Percentiles rank a stretch among this genome's conserved stretches.
Conservation (phyloP, 2,113 vertebrate species). For the Poeciliopsis turrubarensis region DNA sequence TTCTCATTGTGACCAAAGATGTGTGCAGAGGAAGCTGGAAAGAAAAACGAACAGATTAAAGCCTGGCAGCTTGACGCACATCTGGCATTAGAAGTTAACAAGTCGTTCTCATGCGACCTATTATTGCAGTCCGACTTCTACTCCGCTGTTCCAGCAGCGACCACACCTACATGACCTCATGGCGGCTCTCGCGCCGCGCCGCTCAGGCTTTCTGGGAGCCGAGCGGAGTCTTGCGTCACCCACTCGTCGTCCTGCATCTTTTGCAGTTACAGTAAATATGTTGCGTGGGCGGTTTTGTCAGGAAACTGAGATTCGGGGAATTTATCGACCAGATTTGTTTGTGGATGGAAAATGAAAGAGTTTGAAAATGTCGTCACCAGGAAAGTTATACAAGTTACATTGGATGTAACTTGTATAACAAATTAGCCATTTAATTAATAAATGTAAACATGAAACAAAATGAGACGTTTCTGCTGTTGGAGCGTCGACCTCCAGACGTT, state of each 20-base stretch:
- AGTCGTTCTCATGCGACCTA: conserved; percentile 35
- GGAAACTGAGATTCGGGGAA: background rate
- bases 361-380: too few species aligned
- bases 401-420: too few species aligned
- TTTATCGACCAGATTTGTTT: background rate
- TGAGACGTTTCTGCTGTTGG: too few species aligned
- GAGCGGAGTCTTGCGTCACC: background rate
- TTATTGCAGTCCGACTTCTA: conserved; percentile 15
- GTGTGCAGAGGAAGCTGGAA: conserved; percentile 4
- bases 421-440: too few species aligned
- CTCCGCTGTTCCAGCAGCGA: conserved; percentile 20
- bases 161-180: conserved; percentile 72
- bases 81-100: background rate
- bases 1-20: background rate
- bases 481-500: too few species aligned
- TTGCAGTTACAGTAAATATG: conserved; percentile 19
- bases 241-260: conserved; percentile 6
- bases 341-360: background rate
- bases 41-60: background rate
- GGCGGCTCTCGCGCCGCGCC: conserved; percentile 10
- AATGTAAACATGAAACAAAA: too few species aligned
- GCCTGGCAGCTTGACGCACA: background rate
- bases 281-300: conserved; percentile 1
- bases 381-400: too few species aligned
- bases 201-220: conserved; percentile 3